Base-by-base conservation (phyloP, 2,113 vertebrate genomes). In the Phrynosoma blainvillii region DNA sequence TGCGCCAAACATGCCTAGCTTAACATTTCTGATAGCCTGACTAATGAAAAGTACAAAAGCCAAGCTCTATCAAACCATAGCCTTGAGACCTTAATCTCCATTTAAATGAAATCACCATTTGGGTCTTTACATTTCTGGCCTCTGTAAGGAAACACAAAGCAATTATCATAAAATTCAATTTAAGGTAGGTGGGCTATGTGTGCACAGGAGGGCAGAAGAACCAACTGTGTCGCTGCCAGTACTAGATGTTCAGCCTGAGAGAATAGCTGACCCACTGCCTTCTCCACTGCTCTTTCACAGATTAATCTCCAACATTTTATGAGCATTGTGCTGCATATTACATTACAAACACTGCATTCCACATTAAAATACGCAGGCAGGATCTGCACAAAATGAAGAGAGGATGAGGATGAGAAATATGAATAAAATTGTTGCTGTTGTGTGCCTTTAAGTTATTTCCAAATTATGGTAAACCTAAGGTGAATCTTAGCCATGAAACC, bases 91-190 rank as follows among this genome's bases (percentile, higher is more conserved):
- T 73, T 59, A 93, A 88, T 70, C 27, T 8, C 79, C 1, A 10
- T 79, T 3, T 0, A 0, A 81, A 76, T 85, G 27, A 81, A 86
- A 86, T 30, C 76, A 76, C 27, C 21, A 77, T 82, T 75, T 16
- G 21, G 30, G n/a, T 89, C n/a, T 89, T 82, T 89, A 68, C 32
- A 4, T 0, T 62, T 77, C 82, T 90, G 78, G 85, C 40, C 71
- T 92, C 83, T 85, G 52, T 5, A 65, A 85, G 32, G 89, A 76
- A 81, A 87, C 16, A 77, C 0, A 36, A 68, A 81, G 62, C 0
- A 82, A 82, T 47, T 6, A 76, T 18, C 71, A 74, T 14, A 93
- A 85, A 4, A 83, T 79, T 91, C 86, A 90, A 87, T 74, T 74
- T 2, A 89, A 0, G 0, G 0, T 83, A 36, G 79, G 65, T n/a